Percentiles rank a stretch among this genome's conserved stretches.
Conservation (phyloP, 2,888 invertebrate species). For the Trichopoda pennipes region DNA sequence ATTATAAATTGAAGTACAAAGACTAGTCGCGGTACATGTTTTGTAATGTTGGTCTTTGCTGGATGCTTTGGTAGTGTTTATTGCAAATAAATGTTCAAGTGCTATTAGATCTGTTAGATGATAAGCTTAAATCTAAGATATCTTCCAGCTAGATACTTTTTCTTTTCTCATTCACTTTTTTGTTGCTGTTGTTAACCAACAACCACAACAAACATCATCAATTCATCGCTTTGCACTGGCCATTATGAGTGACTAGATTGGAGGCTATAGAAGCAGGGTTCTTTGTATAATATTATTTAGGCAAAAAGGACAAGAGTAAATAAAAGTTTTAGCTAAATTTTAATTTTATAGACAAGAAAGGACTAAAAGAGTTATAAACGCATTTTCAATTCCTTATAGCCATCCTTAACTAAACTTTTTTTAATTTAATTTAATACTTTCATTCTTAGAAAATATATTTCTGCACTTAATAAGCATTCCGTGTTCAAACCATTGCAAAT, state of each 20-base stretch:
- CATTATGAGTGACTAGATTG: slow-evolving; percentile 35
- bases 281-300: not conserved
- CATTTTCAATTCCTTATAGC: no score
- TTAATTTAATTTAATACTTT: no score
- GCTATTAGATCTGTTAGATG: slow-evolving; percentile 59
- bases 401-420: no score
- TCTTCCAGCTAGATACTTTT: slow-evolving; percentile 31
- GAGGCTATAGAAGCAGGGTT: slow-evolving; percentile 16
- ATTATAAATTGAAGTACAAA: slow-evolving; percentile 18
- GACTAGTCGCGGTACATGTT: slow-evolving; percentile 23
- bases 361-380: no score
- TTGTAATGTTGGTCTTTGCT: slow-evolving; percentile 18
- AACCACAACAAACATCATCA: slow-evolving; percentile 37
- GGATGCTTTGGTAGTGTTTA: slow-evolving; percentile 44
- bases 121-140: slow-evolving; percentile 60
- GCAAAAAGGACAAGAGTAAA: no score
- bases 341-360: no score
- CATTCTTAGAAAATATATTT: not conserved
- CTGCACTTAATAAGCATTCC: slow-evolving; percentile 13
- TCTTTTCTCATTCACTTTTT: slow-evolving; percentile 40
- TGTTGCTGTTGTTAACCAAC: not conserved
- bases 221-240: slow-evolving; percentile 44
- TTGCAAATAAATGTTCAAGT: slow-evolving; percentile 58
- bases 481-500: not conserved
- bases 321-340: no score